These are phyloP conservation scores for Caenorhabditis remanei DNA, from an alignment of 1,140 invertebrate genomes.

Conservation along the genomic window DNA sequence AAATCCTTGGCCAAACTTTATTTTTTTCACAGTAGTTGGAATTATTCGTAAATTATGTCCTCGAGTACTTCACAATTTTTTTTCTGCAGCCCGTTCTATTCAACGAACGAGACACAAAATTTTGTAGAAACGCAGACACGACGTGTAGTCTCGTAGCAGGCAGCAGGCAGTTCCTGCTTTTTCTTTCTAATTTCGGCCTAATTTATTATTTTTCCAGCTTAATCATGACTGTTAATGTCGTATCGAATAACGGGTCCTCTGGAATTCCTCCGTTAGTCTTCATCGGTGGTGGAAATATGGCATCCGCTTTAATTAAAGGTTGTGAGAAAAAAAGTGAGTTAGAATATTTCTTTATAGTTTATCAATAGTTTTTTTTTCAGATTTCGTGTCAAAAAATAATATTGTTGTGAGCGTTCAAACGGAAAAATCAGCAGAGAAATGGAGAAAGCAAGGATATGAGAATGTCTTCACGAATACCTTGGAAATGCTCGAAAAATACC, in stretches of 20 bases:
- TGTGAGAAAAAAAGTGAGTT: conserved; percentile 9
- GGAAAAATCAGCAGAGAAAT: conserved; percentile 21
- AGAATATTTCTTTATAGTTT: not conserved
- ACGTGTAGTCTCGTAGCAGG: not conserved
- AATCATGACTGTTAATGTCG: not conserved
- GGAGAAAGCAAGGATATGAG: not conserved
- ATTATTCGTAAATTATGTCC: no score
- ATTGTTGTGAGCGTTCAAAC: conserved; percentile 17
- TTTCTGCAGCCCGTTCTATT: no score
- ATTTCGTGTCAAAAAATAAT: not conserved
- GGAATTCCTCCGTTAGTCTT: not conserved
- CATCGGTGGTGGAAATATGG: conserved; percentile 31
- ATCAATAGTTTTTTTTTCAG: not conserved
- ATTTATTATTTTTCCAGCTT: not conserved
- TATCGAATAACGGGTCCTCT: not conserved
- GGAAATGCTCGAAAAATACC: conserved; percentile 27
- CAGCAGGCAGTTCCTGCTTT: not conserved
- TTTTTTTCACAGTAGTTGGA: no score
- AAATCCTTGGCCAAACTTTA: no score
- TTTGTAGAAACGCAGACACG: not conserved
- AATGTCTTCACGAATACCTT: conserved; percentile 27
- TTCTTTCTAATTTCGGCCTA: no score
- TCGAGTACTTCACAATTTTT: no score
- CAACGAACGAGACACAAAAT: no score
- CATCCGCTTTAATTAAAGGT: conserved; percentile 3